phyloP scores from a whole-genome alignment of 2,888 invertebrate species.

The Epistrophella euchroma region DNA sequence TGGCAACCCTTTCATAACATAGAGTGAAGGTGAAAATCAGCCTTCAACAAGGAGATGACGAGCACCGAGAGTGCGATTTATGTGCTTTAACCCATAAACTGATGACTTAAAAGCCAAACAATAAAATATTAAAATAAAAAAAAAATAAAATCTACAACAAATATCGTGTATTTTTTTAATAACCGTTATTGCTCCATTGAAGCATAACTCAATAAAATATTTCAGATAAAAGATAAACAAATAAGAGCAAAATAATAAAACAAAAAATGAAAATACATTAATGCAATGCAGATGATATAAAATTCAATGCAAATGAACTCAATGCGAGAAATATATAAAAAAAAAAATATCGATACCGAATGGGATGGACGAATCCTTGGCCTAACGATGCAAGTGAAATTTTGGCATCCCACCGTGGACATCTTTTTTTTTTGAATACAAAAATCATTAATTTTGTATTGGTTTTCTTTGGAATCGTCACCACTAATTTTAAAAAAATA shows the following conservation, averaged over 20 bases:
- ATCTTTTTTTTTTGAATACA: background rate
- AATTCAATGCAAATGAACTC: background rate
- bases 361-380: constrained; percentile 18
- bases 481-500: background rate
- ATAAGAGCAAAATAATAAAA: constrained; percentile 31
- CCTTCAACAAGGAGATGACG: constrained; percentile 43
- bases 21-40: constrained; percentile 50
- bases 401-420: constrained; percentile 24
- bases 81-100: constrained; percentile 57
- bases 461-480: background rate
- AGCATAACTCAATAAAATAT: constrained; percentile 54
- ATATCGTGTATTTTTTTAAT: constrained; percentile 30
- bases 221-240: constrained; percentile 48
- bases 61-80: constrained; percentile 36
- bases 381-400: constrained; percentile 36
- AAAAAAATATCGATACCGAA: background rate
- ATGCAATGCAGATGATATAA: constrained; percentile 25
- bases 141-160: background rate
- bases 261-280: constrained; percentile 24
- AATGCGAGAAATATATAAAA: background rate
- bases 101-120: constrained; percentile 54
- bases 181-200: constrained; percentile 60
- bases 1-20: background rate
- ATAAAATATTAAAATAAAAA: background rate
- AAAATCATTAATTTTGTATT: constrained; percentile 6